Conservation (phyloP, 2,797 vertebrate genomes). For the Triplophysa yarkandensis region DNA sequence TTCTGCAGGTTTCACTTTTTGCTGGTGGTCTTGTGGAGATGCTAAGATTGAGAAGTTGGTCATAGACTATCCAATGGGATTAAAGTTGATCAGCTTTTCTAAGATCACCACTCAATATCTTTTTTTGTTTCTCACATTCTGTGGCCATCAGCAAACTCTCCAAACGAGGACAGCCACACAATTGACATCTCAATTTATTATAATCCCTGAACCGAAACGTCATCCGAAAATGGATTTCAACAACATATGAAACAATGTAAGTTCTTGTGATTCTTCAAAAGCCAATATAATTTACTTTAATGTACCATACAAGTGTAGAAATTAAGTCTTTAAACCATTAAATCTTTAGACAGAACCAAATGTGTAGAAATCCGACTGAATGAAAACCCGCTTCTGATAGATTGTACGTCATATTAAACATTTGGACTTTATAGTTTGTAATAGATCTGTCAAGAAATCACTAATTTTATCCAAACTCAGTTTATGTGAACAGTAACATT, state of each 20-base stretch:
- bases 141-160: conserved; percentile 23
- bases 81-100: conserved; percentile 16
- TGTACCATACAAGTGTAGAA: background rate
- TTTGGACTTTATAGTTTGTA: background rate
- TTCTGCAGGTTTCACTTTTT: background rate
- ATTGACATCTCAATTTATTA: conserved; percentile 28
- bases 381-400: too few relatives aligned
- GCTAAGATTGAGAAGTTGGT: conserved; percentile 6
- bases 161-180: background rate
- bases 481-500: background rate
- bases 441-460: background rate
- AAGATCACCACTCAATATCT: conserved; percentile 7
- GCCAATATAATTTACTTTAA: background rate
- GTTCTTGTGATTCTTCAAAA: too few relatives aligned
- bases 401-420: too few relatives aligned
- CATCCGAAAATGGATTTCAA: conserved; percentile 9
- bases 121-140: conserved; percentile 10
- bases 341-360: background rate
- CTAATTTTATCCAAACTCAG: background rate
- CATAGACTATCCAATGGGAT: conserved; percentile 30
- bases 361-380: background rate
- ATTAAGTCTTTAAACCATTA: too few relatives aligned
- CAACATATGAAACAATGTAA: background rate
- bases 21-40: background rate
- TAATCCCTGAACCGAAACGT: conserved; percentile 17